Base-by-base conservation (phyloP, 2,113 vertebrate species). In the Alouatta palliata region DNA sequence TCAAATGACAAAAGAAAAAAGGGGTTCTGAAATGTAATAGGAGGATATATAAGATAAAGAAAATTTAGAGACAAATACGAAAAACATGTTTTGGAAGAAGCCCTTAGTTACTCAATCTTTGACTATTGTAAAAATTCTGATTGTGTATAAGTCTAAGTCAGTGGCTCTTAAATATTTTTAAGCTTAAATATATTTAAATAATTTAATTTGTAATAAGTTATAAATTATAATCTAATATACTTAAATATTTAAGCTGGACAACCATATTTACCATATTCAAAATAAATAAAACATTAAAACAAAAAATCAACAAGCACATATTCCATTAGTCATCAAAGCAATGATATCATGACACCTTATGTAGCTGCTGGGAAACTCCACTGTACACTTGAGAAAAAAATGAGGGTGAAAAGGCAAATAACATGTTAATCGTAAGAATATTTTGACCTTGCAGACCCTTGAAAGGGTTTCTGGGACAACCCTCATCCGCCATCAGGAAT, bases 1-100 rank as follows among this genome's bases (percentile, higher is more conserved):
- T 47, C 76, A 90, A 58, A 47, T 89, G 49, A 83, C 35, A 90
- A 58, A 87, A 40, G 58, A 96, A 86, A 89, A 75, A 71, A 79
- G 25, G 43, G 4, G 5, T 40, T 82, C 47, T 81, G 23, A 83
- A 94, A 85, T 85, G 14, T 58, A 85, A 6, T 35, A 61, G 45
- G 52, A 77, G n/a, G 12, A 49, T 37, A 58, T 8, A 32, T 3
- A 66, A 82, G 45, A 6, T 19, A 87, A 20, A 73, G 7, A 52
- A 64, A 71, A 88, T 37, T 64, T 47, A 85, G 30, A 92, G 25
- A 45, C 56, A 84, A 77, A 73, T 21, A 30, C 12, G 17, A 37
- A 73, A 49, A 71, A 47, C 56, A 47, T 54, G 35, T 87, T 32
- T 88, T 87, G 23, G 35, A 76, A 87, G 14, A 71, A 88, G 92